These are phyloP conservation scores for Congeria kusceri DNA, from an alignment of 2,888 invertebrate genomes.

Conservation along the genomic window DNA sequence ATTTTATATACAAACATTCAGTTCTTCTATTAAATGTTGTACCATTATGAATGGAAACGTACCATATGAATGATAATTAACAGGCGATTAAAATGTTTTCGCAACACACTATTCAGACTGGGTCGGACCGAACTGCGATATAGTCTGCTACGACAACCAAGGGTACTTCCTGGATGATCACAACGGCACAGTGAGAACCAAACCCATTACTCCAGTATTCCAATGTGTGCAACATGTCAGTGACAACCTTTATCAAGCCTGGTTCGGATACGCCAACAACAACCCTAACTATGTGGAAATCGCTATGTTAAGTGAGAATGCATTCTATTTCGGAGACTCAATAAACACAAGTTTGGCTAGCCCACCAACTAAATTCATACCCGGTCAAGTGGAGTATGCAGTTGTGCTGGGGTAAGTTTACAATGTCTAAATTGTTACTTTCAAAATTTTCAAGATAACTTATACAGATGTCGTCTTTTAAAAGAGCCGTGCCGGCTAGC, in stretches of 20 bases:
- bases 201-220: slow-evolving; percentile 61
- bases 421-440: too few species aligned
- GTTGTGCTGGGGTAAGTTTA: slow-evolving; percentile 63
- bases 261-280: slow-evolving; percentile 75
- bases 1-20: too few species aligned
- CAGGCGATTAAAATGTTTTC: too few species aligned
- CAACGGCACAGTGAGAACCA: slow-evolving; percentile 56
- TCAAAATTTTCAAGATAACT: too few species aligned
- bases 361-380: slow-evolving; percentile 64
- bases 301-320: slow-evolving; percentile 62
- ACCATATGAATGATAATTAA: too few species aligned
- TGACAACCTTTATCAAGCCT: slow-evolving; percentile 55
- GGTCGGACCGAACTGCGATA: slow-evolving; percentile 75
- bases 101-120: too few species aligned
- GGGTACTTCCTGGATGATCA: slow-evolving; percentile 67
- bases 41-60: too few species aligned
- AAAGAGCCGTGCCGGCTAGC: too few species aligned
- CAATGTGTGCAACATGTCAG: slow-evolving; percentile 54
- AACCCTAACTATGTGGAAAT: slow-evolving; percentile 74
- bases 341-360: neutral
- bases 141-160: slow-evolving; percentile 68
- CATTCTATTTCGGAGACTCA: slow-evolving; percentile 15
- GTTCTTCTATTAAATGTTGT: too few species aligned
- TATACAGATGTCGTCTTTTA: too few species aligned
- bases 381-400: slow-evolving; percentile 61